Evolutionary conservation across 37 sponge, comb jelly and placozoan genomes (phyloP).

Genomic region (Theonella swinhoei): DNA sequence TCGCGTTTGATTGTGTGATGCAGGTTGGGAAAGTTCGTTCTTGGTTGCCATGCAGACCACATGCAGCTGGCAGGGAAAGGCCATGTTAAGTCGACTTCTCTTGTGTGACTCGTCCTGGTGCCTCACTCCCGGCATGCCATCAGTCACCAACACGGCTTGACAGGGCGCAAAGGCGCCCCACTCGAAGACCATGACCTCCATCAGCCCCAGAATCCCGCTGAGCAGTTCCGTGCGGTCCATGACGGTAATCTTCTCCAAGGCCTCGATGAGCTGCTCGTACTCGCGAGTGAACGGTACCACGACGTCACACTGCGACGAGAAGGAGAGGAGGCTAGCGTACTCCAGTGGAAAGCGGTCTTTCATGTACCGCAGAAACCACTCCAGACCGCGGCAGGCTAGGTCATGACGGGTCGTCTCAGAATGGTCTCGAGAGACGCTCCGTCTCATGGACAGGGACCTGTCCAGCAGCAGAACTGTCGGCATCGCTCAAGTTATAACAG

Average conservation of each 20-base stretch:
- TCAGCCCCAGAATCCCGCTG: slow-evolving; percentile 43
- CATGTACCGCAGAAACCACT: slow-evolving; percentile 65
- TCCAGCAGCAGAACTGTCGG: slow-evolving; percentile 88
- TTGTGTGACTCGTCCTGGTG: slow-evolving; percentile 21
- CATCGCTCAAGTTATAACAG: slow-evolving; percentile 33
- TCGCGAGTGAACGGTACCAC: slow-evolving; percentile 74
- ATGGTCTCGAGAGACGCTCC: slow-evolving; percentile 42
- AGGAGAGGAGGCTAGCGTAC: slow-evolving; percentile 60
- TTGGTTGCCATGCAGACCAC: slow-evolving; percentile 62
- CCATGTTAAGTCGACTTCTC: slow-evolving; percentile 18
- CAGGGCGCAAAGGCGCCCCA: slow-evolving; percentile 86
- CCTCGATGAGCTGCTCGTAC: slow-evolving; percentile 52
- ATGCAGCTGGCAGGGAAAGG: slow-evolving; percentile 78
- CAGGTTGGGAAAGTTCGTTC: slow-evolving; percentile 48
- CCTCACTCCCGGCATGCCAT: slow-evolving; percentile 62
- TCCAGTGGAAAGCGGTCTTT: slow-evolving; percentile 48
- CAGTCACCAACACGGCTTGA: slow-evolving; percentile 81
- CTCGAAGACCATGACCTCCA: slow-evolving; percentile 54
- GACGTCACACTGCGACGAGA: slow-evolving; percentile 73
- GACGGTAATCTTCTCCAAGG: slow-evolving; percentile 41
- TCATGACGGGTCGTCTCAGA: slow-evolving; percentile 7
- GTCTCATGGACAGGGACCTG: slow-evolving; percentile 86
- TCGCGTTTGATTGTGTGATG: background rate
- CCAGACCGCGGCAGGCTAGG: slow-evolving; percentile 72
- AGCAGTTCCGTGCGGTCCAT: slow-evolving; percentile 71